These are phyloP conservation scores for Malacoctenus gilli DNA, from an alignment of 2,797 vertebrate genomes.

Conservation along the genomic window DNA sequence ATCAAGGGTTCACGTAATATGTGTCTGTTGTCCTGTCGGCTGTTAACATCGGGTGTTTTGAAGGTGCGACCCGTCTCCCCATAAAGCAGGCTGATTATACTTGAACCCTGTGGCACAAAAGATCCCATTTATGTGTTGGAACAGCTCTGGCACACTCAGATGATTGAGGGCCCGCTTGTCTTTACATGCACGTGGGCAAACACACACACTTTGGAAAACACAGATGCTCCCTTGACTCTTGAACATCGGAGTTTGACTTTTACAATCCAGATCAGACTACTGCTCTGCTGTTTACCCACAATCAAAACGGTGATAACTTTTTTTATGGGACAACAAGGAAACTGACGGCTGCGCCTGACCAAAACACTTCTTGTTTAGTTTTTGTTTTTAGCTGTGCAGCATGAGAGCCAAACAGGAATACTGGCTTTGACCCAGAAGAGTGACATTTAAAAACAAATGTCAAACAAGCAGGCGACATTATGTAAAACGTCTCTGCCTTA, in stretches of 20 bases:
- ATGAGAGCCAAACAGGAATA: too few species aligned
- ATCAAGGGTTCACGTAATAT: neutral
- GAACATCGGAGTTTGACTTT: constrained; percentile 47
- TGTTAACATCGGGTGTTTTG: constrained; percentile 16
- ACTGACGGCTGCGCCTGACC: too few species aligned
- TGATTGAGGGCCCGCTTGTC: constrained; percentile 36
- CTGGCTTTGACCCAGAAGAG: too few species aligned
- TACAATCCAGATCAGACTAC: constrained; percentile 36
- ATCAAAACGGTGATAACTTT: too few species aligned
- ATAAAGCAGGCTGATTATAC: constrained; percentile 34
- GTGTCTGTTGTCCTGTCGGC: constrained; percentile 2
- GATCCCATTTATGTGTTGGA: constrained; percentile 30
- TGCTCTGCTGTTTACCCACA: neutral
- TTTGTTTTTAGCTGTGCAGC: too few species aligned
- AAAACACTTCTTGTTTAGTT: too few species aligned
- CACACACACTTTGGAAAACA: constrained; percentile 4
- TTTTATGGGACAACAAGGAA: too few species aligned
- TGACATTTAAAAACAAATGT: too few species aligned
- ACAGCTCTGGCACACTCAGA: constrained; percentile 26
- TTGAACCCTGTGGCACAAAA: constrained; percentile 36
- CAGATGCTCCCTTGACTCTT: constrained; percentile 34
- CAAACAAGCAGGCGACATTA: too few species aligned
- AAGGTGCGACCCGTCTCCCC: constrained; percentile 33
- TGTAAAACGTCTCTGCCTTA: too few species aligned
- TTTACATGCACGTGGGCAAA: constrained; percentile 28